Conservation (phyloP, 1,140 invertebrate species). For the Sipha flava region DNA sequence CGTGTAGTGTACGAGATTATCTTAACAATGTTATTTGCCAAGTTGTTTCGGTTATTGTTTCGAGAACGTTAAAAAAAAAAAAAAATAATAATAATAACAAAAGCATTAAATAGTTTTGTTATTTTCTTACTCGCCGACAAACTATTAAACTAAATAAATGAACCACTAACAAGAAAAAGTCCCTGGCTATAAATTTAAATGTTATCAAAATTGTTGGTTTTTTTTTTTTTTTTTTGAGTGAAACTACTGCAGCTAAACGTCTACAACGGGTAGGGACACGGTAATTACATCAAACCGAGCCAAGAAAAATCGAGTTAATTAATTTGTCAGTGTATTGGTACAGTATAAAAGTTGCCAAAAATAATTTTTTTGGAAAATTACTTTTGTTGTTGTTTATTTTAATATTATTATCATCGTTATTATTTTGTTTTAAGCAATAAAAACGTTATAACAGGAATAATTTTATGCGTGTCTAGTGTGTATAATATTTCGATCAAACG, state of each 20-base stretch:
- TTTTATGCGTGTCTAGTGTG: too few species aligned
- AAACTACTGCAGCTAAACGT: background rate
- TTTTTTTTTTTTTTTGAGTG: background rate
- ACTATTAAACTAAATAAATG: background rate
- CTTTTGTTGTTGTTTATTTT: background rate
- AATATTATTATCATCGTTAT: background rate
- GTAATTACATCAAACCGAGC: background rate
- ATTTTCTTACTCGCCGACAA: background rate
- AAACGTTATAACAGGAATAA: too few species aligned
- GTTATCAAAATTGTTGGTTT: background rate
- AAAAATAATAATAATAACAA: background rate
- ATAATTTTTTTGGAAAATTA: background rate
- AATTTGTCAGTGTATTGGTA: background rate
- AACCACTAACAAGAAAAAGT: background rate
- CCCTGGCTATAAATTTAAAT: background rate
- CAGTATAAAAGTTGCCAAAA: too few species aligned
- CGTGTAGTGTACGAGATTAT: background rate
- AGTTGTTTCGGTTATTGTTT: background rate
- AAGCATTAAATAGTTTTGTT: background rate
- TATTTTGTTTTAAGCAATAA: too few species aligned
- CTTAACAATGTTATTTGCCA: constrained; percentile 3
- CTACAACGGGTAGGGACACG: background rate
- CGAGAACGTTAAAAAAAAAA: background rate
- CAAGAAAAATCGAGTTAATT: background rate
- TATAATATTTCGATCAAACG: too few species aligned